These are phyloP conservation scores for Laupala kohalensis DNA, from an alignment of 1,140 invertebrate genomes.

Conservation along the genomic window DNA sequence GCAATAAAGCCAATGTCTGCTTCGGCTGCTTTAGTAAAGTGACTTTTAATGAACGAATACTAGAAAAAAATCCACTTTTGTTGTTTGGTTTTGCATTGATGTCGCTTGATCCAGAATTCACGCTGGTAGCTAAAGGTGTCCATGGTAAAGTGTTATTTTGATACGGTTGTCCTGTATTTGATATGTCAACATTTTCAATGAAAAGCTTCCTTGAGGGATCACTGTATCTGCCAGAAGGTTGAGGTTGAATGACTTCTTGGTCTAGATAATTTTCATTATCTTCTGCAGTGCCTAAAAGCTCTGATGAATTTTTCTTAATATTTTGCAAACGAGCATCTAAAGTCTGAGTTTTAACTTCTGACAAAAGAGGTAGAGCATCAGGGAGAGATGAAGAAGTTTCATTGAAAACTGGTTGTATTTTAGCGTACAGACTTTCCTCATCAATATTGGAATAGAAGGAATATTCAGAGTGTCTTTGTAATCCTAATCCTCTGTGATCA, in stretches of 20 bases:
- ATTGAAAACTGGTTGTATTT: background rate
- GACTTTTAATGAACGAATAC: background rate
- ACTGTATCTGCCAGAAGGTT: no score
- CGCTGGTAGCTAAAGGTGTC: no score
- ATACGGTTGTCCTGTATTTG: no score
- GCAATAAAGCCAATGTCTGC: background rate
- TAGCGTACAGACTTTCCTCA: background rate
- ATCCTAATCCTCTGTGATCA: background rate
- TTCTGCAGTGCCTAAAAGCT: background rate
- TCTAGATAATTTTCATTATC: background rate
- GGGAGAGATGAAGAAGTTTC: background rate
- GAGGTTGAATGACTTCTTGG: no score
- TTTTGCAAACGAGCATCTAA: background rate
- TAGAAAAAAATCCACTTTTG: background rate
- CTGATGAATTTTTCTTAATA: background rate
- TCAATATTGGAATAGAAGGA: background rate
- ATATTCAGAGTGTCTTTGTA: background rate
- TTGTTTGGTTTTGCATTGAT: no score
- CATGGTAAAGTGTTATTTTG: no score
- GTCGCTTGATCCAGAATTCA: no score
- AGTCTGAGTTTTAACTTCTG: background rate
- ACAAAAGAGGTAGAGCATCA: background rate
- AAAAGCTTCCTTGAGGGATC: no score
- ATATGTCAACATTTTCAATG: no score
- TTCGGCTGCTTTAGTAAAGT: background rate